These are phyloP conservation scores for Halichoeres trimaculatus DNA, from an alignment of 2,113 vertebrate species.

Conservation along the genomic window DNA sequence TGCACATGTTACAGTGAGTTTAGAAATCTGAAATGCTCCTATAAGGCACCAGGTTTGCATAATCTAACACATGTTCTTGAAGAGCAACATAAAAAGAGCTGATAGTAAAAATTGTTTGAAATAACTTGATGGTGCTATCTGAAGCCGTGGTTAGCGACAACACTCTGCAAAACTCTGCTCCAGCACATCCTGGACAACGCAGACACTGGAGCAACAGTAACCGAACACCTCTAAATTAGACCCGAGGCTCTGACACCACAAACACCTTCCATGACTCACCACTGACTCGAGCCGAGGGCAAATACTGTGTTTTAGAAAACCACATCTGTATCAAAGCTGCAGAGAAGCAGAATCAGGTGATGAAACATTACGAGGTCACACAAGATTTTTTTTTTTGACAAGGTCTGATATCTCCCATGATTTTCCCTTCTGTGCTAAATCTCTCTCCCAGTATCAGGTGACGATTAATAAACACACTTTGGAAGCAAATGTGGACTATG, in stretches of 20 bases:
- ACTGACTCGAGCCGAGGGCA: constrained; percentile 28
- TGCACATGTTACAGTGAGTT: too few relatives aligned
- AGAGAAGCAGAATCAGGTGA: background rate
- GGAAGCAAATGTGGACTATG: too few relatives aligned
- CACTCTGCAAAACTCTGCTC: constrained; percentile 49
- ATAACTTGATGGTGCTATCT: too few relatives aligned
- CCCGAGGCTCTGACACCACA: constrained; percentile 30
- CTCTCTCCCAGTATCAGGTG: too few relatives aligned
- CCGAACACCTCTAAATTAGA: constrained; percentile 29
- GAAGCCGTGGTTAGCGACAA: too few relatives aligned
- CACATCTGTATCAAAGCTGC: background rate
- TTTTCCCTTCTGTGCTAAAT: background rate
- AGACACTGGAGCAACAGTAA: constrained; percentile 48
- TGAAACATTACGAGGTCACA: too few relatives aligned
- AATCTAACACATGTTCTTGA: background rate
- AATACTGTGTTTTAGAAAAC: background rate
- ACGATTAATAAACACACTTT: too few relatives aligned
- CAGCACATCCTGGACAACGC: constrained; percentile 19
- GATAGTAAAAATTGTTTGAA: too few relatives aligned
- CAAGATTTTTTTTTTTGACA: too few relatives aligned
- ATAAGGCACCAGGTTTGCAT: too few relatives aligned
- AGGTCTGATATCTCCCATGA: too few relatives aligned
- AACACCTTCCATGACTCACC: constrained; percentile 22
- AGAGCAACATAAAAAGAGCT: too few relatives aligned
- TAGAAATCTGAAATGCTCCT: background rate